Evolutionary conservation across 2,113 vertebrate species (phyloP), one percentile per base, ranked within the genome.

Genomic region (Heliornis fulica): DNA sequence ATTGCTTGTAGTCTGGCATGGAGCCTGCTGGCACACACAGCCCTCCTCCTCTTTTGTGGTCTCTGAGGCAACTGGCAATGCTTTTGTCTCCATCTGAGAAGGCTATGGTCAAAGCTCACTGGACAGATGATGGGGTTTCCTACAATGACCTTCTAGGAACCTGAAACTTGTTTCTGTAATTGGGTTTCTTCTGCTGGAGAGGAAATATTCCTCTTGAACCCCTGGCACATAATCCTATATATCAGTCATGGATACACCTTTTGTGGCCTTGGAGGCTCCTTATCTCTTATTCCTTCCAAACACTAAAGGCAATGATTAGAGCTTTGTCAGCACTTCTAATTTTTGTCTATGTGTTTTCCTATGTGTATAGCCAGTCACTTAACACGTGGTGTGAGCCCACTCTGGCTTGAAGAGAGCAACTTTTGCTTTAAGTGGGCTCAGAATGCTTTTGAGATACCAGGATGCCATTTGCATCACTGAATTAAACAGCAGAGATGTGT

Each of bases 1-100:
- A 64, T 74, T 93, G 28, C 71, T 45, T 51, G 31, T 7, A 94
- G 69, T 51, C 80, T 94, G 87, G 84, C 69, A 32, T 4, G 21
- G 43, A 87, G 64, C 80, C 87, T 92, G 40, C 68, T 95, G 91
- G 86, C 93, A 92, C 51, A 23, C 61, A 31, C 46, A 54, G 5
- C 45, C 23, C 15, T 74, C 29, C 61, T 82, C 36, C 51, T 60
- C 15, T 75, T 70, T 12, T 28, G 29, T 56, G 60, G 69, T 36
- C 34, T 89, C 56, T 51, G 34, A 82, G 71, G 63, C 43, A 85
- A 11, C 61, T 64, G 40, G 32, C 36, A 75, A 23, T 79, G 53
- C 40, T 87, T 89, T 82, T 65, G 23, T 31, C 76, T 59, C 8
- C 51, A 46, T 31, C 54, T 86, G 93, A 48, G 59, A 77, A 32